Percentiles rank a stretch among this genome's conserved stretches.
phyloP scores from a whole-genome alignment of 2,797 vertebrate species.

The Acomys russatus region DNA sequence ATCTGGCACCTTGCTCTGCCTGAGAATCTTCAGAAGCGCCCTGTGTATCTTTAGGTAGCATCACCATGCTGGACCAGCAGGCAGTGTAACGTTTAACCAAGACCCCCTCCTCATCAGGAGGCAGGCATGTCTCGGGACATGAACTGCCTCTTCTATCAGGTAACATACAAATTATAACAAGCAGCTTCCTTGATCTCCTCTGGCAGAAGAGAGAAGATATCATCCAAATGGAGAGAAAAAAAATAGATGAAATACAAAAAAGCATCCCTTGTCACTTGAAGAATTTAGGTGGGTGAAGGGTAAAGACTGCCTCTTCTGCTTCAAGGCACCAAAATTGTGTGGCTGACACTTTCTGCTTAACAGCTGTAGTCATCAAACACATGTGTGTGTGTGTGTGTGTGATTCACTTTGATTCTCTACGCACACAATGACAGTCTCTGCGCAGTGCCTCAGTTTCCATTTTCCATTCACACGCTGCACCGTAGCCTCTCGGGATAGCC shows the following conservation, averaged over 20 bases:
- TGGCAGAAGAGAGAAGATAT: neutral
- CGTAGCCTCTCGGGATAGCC: neutral
- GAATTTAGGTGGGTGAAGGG: neutral
- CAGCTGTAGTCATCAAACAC: neutral
- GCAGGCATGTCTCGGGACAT: neutral
- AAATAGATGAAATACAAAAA: neutral
- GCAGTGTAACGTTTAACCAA: neutral
- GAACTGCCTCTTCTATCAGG: neutral
- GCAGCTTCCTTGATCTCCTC: neutral
- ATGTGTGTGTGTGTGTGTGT: neutral
- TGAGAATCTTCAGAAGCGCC: neutral
- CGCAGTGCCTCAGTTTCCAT: neutral
- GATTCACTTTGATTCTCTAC: slow-evolving; percentile 16
- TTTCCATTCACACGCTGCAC: neutral
- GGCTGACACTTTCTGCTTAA: neutral
- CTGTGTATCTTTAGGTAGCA: neutral
- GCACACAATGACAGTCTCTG: neutral
- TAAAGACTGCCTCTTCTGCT: neutral
- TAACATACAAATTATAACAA: neutral
- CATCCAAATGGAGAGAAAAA: neutral
- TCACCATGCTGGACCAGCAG: neutral
- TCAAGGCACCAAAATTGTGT: neutral
- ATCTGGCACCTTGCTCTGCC: neutral
- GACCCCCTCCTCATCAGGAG: neutral
- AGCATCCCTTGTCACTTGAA: neutral